A percentile compares a stretch with the other conserved stretches of the same genome.
Evolutionary conservation across 1,140 invertebrate genomes (phyloP).

Genomic region (Branchinecta lindahli): DNA sequence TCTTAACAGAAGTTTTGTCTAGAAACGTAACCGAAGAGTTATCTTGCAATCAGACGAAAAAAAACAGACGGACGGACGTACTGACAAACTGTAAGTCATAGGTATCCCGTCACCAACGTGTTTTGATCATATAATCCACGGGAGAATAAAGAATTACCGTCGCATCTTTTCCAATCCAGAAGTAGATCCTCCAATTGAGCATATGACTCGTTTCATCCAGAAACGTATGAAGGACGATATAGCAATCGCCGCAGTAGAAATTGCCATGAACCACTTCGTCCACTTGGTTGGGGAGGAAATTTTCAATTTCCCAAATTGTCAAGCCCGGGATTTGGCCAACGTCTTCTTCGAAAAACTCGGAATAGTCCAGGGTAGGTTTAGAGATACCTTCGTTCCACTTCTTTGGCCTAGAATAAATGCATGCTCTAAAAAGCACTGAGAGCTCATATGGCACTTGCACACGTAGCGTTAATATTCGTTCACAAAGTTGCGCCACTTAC

Average conservation of each 20-base stretch:
- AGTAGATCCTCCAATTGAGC: slow-evolving; percentile 88
- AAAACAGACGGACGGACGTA: too few species aligned
- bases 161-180: slow-evolving; percentile 95
- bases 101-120: too few species aligned
- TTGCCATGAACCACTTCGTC: slow-evolving; percentile 85
- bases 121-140: too few species aligned
- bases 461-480: slow-evolving; percentile 40
- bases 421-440: neutral
- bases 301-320: slow-evolving; percentile 95
- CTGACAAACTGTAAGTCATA: neutral
- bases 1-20: too few species aligned
- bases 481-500: too few species aligned
- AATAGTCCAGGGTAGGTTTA: slow-evolving; percentile 94
- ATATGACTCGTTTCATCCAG: slow-evolving; percentile 63
- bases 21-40: too few species aligned
- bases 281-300: slow-evolving; percentile 87
- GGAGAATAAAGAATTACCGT: slow-evolving; percentile 44
- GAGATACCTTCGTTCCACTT: slow-evolving; percentile 86
- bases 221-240: slow-evolving; percentile 86
- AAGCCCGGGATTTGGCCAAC: slow-evolving; percentile 77
- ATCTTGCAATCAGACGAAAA: too few species aligned
- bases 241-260: slow-evolving; percentile 98
- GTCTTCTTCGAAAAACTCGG: slow-evolving; percentile 96
- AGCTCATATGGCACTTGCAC: neutral
- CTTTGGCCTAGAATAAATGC: slow-evolving; percentile 27